Base-by-base conservation (phyloP, 2,113 vertebrate species). In the Amblyornis subalaris region DNA sequence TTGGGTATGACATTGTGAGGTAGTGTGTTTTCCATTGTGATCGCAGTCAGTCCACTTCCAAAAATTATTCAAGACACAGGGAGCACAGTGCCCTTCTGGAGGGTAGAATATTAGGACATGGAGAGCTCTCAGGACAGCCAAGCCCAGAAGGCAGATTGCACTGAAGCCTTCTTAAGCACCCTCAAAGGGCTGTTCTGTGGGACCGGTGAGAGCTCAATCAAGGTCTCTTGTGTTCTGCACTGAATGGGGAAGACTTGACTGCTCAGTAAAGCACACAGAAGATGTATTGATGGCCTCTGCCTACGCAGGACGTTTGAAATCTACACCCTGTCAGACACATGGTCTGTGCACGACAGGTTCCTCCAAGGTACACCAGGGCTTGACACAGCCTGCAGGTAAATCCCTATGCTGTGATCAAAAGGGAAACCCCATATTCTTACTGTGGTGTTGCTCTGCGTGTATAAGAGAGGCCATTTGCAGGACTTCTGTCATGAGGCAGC, bases 21-120 rank as follows among this genome's bases (percentile, higher is more conserved):
- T 12, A 64, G 29, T 0, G 0, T 33, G 47, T 62, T 71, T 82
- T 81, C 88, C 44, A 19, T 23, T 2, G 0, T 28, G 12, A 51
- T 60, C 54, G 44, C 47, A 61, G 74, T 16, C 6, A 19, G 12
- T 6, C 40, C 54, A 7, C 29, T 73, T 90, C 40, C 33, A 65
- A 81, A 90, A 60, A 38, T 66, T 55, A 35, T 47, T 70, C 31
- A 51, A 40, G 54, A 35, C 0, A 1, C 22, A 86, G 9, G 19
- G 21, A 54, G 26, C 25, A 64, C 8, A 12, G 6, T 66, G 25
- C 9, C 38, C 21, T 79, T 75, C 42, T 48, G 33, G 17, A 25
- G 9, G 16, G 36, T 2, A 55, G 45, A 50, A 91, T 91, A 93
- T n/a, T 2, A 80, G 69, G 28, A 53, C 17, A 21, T 1, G 0